phyloP scores from a whole-genome alignment of 2,113 vertebrate species.

The Toxostoma redivivum region DNA sequence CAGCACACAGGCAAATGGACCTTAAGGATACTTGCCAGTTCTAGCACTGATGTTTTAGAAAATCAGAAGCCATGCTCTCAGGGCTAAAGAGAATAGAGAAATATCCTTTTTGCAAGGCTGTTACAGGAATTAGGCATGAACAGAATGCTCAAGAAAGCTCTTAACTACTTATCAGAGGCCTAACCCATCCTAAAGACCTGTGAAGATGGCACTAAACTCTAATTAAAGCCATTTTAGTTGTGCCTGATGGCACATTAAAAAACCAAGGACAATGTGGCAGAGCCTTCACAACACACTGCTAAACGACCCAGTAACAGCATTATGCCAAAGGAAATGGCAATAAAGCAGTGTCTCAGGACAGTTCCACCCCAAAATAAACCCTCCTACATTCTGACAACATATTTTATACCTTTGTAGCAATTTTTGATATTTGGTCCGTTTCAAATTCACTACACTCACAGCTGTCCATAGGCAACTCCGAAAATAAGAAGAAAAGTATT shows the following conservation, averaged over 20 bases:
- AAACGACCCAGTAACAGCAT: background rate
- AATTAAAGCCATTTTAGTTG: background rate
- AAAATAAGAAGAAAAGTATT: background rate
- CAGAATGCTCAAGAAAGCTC: background rate
- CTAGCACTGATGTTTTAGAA: background rate
- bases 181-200: background rate
- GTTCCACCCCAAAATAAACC: background rate
- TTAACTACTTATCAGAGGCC: background rate
- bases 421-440: background rate
- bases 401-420: background rate
- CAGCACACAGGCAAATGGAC: background rate
- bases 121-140: background rate
- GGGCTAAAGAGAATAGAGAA: background rate
- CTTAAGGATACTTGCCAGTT: background rate
- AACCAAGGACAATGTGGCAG: background rate
- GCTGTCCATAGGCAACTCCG: background rate
- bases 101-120: background rate
- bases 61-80: background rate
- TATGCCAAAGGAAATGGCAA: background rate
- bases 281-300: rapidly evolving
- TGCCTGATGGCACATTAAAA: background rate
- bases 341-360: background rate
- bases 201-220: background rate
- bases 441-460: background rate
- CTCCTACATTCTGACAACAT: background rate